Evolutionary conservation across 2,888 invertebrate species (phyloP).

Genomic region (Apamea anceps): DNA sequence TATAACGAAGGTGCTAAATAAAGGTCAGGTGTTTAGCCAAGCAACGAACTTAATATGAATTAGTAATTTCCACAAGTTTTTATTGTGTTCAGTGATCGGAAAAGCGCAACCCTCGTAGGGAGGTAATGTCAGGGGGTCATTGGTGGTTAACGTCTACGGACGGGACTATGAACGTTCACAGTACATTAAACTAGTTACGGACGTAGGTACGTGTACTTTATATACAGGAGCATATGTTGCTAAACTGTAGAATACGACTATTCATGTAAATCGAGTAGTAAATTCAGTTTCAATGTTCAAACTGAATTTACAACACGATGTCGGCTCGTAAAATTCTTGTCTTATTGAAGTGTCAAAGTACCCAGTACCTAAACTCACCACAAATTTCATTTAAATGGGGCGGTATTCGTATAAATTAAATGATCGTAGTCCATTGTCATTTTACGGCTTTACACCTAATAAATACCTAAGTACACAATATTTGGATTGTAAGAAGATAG

Average conservation of each 20-base stretch:
- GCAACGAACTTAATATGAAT: slow-evolving; percentile 69
- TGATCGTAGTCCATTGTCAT: slow-evolving; percentile 5
- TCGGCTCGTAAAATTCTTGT: slow-evolving; percentile 1
- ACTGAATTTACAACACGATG: too few species aligned
- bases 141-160: slow-evolving; percentile 68
- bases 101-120: slow-evolving; percentile 72
- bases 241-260: not conserved
- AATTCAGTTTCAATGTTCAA: not conserved
- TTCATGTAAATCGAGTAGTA: not conserved
- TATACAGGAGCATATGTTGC: not conserved
- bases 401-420: not conserved
- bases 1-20: slow-evolving; percentile 46
- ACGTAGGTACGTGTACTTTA: not conserved
- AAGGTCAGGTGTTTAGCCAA: slow-evolving; percentile 69
- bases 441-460: slow-evolving; percentile 49
- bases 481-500: slow-evolving; percentile 19
- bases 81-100: slow-evolving; percentile 74
- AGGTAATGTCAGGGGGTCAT: slow-evolving; percentile 73
- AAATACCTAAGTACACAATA: slow-evolving; percentile 34
- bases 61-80: slow-evolving; percentile 71
- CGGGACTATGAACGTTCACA: slow-evolving; percentile 24
- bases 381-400: slow-evolving; percentile 1
- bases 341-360: not conserved
- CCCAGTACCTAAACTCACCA: not conserved
- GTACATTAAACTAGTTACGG: not conserved